These are phyloP conservation scores for Dissostichus mawsoni DNA, from an alignment of 2,113 vertebrate genomes.

Conservation along the genomic window DNA sequence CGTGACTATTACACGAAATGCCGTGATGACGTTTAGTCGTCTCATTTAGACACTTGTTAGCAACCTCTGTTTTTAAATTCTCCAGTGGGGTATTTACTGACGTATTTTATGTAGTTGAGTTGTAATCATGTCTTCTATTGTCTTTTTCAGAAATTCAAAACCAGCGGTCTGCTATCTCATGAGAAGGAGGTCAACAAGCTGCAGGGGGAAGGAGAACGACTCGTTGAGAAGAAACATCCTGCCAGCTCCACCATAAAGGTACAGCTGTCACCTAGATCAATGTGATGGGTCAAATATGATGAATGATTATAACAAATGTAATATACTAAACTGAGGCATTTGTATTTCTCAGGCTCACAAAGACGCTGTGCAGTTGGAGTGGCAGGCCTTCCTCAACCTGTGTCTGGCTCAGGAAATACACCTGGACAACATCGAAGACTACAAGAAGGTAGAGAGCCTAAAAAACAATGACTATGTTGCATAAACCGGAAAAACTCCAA, in stretches of 20 bases:
- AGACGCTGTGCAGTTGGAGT: constrained; percentile 88
- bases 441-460: constrained; percentile 86
- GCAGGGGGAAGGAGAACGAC: constrained; percentile 86
- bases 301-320: background rate
- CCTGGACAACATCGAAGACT: constrained; percentile 88
- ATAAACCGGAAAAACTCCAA: too few species aligned
- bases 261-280: background rate
- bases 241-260: constrained; percentile 88
- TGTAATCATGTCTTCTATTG: background rate
- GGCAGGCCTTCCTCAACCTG: constrained; percentile 94
- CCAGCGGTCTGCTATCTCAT: constrained; percentile 86
- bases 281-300: background rate
- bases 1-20: too few species aligned
- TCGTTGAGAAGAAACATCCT: constrained; percentile 88
- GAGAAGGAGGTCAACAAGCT: constrained; percentile 89
- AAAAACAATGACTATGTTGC: too few species aligned
- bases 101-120: too few species aligned
- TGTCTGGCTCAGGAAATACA: constrained; percentile 94
- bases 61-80: too few species aligned
- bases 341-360: constrained; percentile 84
- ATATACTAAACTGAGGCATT: background rate
- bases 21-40: too few species aligned
- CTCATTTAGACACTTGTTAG: too few species aligned
- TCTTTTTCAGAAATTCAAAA: constrained; percentile 89
- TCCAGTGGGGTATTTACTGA: too few species aligned